Conservation (phyloP, 2,888 invertebrate genomes). For the Melitaea athalia region DNA sequence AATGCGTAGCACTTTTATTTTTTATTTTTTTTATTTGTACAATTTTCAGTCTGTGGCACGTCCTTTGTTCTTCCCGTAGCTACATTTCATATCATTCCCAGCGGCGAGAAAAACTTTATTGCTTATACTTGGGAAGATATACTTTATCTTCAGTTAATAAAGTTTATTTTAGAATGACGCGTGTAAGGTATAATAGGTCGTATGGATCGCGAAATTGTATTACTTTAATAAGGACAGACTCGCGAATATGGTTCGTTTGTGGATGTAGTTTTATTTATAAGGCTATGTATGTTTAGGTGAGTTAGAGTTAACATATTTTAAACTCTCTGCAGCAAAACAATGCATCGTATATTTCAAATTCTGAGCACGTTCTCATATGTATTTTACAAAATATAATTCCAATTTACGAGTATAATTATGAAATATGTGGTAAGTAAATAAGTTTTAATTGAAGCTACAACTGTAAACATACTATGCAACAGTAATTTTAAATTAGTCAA, state of each 20-base stretch:
- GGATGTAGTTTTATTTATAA: slow-evolving; percentile 11
- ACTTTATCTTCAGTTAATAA: not conserved
- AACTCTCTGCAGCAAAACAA: not conserved
- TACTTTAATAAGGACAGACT: slow-evolving; percentile 36
- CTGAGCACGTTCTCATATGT: too few relatives aligned
- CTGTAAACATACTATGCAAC: too few relatives aligned
- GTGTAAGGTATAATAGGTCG: slow-evolving; percentile 19
- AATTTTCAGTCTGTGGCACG: slow-evolving; percentile 30
- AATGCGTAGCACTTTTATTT: slow-evolving; percentile 3
- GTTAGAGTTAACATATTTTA: not conserved
- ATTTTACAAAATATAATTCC: too few relatives aligned
- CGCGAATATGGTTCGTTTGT: slow-evolving; percentile 20
- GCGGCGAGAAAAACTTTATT: slow-evolving; percentile 23
- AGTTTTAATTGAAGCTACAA: too few relatives aligned
- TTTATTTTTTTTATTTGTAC: slow-evolving; percentile 20
- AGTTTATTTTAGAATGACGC: slow-evolving; percentile 11
- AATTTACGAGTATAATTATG: too few relatives aligned
- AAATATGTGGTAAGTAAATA: too few relatives aligned
- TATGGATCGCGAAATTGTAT: slow-evolving; percentile 27
- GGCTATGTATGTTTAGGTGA: not conserved
- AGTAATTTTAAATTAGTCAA: too few relatives aligned
- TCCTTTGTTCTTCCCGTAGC: slow-evolving; percentile 34
- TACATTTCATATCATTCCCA: slow-evolving; percentile 33
- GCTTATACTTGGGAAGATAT: slow-evolving; percentile 3
- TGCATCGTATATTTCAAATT: too few relatives aligned